phyloP scores from a whole-genome alignment of 2,113 vertebrate genomes.

The Baryphthengus martii region DNA sequence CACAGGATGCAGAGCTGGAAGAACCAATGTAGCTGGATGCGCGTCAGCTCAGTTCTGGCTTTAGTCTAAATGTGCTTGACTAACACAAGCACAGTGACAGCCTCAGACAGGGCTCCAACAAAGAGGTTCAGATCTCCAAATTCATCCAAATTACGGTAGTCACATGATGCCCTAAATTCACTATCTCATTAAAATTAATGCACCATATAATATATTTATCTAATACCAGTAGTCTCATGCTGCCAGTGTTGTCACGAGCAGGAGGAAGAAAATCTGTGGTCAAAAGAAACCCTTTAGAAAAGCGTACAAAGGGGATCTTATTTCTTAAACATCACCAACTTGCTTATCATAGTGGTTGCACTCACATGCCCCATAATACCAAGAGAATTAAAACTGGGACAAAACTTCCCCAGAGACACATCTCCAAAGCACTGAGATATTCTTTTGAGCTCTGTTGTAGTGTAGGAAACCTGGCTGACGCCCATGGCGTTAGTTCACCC shows the following conservation, averaged over 20 bases:
- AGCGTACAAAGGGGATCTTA: not conserved
- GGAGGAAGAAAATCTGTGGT: not conserved
- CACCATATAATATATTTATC: not conserved
- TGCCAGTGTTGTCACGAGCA: not conserved
- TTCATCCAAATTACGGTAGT: not conserved
- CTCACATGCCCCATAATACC: not conserved
- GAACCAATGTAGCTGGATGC: not conserved
- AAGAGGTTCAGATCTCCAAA: not conserved
- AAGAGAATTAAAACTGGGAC: not conserved
- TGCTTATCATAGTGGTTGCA: not conserved
- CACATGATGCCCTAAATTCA: not conserved
- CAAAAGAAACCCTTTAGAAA: not conserved
- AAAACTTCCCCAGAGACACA: not conserved
- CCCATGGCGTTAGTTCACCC: fast-evolving
- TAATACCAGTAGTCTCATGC: not conserved
- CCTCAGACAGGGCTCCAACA: not conserved
- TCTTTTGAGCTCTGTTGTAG: not conserved
- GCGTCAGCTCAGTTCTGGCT: not conserved
- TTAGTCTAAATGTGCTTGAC: not conserved
- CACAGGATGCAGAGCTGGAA: not conserved
- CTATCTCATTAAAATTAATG: not conserved
- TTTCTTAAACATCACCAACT: not conserved
- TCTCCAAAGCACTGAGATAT: not conserved
- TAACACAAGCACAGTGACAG: not conserved
- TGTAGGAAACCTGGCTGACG: not conserved